Conservation (phyloP, 2,113 vertebrate genomes). For the Theristicus caerulescens region DNA sequence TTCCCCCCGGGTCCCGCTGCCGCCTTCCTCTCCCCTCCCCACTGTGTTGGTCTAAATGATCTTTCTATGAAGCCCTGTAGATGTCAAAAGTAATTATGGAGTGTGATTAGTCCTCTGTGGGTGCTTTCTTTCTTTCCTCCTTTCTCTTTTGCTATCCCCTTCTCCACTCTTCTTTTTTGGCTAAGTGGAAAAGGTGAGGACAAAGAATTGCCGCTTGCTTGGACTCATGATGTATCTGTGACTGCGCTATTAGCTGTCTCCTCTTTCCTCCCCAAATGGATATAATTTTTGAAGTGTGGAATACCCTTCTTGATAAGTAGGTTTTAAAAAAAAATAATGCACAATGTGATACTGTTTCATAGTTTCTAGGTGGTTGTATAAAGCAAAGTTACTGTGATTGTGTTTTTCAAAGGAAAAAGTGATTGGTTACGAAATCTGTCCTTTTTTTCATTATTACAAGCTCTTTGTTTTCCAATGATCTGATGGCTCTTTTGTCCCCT, state of each 20-base stretch:
- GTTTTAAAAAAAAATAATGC: slow-evolving; percentile 69
- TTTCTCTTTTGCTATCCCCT: slow-evolving; percentile 67
- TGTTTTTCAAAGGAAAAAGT: slow-evolving; percentile 90
- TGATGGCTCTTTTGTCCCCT: slow-evolving; percentile 70
- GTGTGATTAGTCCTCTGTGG: slow-evolving; percentile 84
- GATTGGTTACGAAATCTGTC: slow-evolving; percentile 78
- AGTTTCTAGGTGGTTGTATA: slow-evolving; percentile 92
- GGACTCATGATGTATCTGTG: slow-evolving; percentile 81
- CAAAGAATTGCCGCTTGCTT: slow-evolving; percentile 79
- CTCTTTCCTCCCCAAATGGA: slow-evolving; percentile 74
- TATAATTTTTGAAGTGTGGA: slow-evolving; percentile 79
- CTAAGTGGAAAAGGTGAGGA: slow-evolving; percentile 77
- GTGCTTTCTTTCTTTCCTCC: slow-evolving; percentile 74
- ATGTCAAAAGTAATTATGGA: slow-evolving; percentile 84
- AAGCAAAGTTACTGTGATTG: slow-evolving; percentile 86
- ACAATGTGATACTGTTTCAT: slow-evolving; percentile 89
- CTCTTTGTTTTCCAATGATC: slow-evolving; percentile 79
- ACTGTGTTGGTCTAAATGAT: slow-evolving; percentile 72
- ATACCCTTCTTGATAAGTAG: slow-evolving; percentile 85
- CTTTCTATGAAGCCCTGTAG: slow-evolving; percentile 74
- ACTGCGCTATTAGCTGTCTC: slow-evolving; percentile 79
- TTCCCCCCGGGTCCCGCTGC: neutral
- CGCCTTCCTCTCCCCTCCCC: slow-evolving; percentile 56
- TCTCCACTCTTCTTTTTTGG: slow-evolving; percentile 70
- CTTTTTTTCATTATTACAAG: slow-evolving; percentile 82